Percentiles rank a stretch among this genome's conserved stretches.
Evolutionary conservation across 2,113 vertebrate species (phyloP).

Genomic region (Notechis scutatus): DNA sequence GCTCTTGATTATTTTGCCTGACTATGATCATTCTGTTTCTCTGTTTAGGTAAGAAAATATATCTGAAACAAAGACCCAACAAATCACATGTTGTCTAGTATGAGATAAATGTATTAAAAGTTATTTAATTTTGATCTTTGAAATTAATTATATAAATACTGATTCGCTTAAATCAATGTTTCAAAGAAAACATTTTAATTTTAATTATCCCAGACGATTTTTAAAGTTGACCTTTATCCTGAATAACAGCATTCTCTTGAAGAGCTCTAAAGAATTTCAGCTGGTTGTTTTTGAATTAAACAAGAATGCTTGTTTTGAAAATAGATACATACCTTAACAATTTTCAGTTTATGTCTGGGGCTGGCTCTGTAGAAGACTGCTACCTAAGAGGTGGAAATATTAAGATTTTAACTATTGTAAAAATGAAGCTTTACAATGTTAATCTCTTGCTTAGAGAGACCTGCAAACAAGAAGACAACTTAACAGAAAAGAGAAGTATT

Average conservation of each 20-base stretch:
- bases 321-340: conserved; percentile 84
- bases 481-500: neutral
- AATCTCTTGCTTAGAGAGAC: neutral
- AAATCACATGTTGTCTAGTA: neutral
- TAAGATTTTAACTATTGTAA: neutral
- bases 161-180: neutral
- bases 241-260: neutral
- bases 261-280: conserved; percentile 6
- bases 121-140: neutral
- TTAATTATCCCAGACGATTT: neutral
- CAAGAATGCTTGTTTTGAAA: neutral
- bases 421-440: neutral
- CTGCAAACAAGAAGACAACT: neutral
- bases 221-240: neutral
- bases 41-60: neutral
- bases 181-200: neutral
- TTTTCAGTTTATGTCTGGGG: conserved; percentile 95
- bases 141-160: neutral
- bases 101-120: neutral
- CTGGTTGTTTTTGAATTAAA: neutral
- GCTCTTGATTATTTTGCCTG: neutral
- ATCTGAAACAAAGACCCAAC: neutral
- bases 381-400: conserved; percentile 71
- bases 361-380: conserved; percentile 95
- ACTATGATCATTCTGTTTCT: neutral